These are phyloP conservation scores for Drosophila serrata DNA, from an alignment of 1,140 invertebrate species.

Conservation along the genomic window DNA sequence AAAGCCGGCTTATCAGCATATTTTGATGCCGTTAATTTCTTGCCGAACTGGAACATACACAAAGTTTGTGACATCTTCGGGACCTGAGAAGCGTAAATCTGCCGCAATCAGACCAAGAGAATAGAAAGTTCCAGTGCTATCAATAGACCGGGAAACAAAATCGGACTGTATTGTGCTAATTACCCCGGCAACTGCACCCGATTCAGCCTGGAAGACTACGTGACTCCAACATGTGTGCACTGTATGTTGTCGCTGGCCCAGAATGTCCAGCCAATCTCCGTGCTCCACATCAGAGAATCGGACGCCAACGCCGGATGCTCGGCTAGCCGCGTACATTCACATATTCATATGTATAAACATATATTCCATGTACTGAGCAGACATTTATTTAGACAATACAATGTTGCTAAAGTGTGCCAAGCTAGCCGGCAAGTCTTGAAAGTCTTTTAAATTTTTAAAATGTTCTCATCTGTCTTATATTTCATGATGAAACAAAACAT, in stretches of 20 bases:
- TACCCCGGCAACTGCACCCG: conserved; percentile 43
- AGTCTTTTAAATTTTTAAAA: background rate
- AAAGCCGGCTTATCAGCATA: conserved; percentile 68
- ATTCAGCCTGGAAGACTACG: conserved; percentile 44
- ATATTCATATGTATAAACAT: conserved; percentile 1
- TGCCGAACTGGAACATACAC: conserved; percentile 17
- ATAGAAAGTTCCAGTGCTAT: conserved; percentile 65
- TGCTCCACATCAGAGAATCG: conserved; percentile 65
- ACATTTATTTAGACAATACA: conserved; percentile 47
- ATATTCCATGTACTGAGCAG: conserved; percentile 28
- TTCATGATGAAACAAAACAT: conserved; percentile 11
- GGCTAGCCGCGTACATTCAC: conserved; percentile 14
- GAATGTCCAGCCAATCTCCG: conserved; percentile 65
- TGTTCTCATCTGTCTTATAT: conserved; percentile 32
- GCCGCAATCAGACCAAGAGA: conserved; percentile 9
- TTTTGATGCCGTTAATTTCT: conserved; percentile 39
- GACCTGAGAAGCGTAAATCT: conserved; percentile 55
- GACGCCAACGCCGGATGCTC: conserved; percentile 68
- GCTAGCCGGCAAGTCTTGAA: conserved; percentile 17
- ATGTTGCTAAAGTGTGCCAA: conserved; percentile 67
- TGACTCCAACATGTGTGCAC: conserved; percentile 66
- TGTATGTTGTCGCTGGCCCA: conserved; percentile 42
- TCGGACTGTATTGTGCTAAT: conserved; percentile 52
- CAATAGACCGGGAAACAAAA: conserved; percentile 51
- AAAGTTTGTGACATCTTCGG: conserved; percentile 45